phyloP scores from a whole-genome alignment of 2,113 vertebrate species.

The Anas platyrhynchos region DNA sequence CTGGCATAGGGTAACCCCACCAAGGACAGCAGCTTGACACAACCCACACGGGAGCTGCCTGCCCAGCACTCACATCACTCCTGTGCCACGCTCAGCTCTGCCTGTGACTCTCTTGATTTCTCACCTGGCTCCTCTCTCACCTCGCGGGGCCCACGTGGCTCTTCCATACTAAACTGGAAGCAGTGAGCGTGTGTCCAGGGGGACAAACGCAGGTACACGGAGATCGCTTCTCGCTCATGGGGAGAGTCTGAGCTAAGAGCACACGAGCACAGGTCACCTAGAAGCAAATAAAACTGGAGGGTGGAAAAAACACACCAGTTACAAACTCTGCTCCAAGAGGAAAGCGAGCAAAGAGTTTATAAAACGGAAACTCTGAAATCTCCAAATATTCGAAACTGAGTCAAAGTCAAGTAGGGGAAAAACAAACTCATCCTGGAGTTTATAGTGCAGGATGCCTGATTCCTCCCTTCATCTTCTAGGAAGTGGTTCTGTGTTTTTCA shows the following conservation, averaged over 20 bases:
- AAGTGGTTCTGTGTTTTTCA: not conserved
- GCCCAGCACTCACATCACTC: not conserved
- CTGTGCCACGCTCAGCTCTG: not conserved
- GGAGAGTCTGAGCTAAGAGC: not conserved
- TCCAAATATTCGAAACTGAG: not conserved
- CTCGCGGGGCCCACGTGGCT: not conserved
- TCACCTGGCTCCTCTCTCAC: not conserved
- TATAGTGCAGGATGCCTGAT: not conserved
- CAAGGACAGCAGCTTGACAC: not conserved
- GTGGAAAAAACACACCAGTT: not conserved
- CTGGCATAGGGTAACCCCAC: no score
- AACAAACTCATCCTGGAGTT: not conserved
- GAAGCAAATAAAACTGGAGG: not conserved
- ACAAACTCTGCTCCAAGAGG: not conserved
- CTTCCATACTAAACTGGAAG: not conserved
- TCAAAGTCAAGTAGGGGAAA: not conserved
- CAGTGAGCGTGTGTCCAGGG: not conserved
- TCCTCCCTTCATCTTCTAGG: not conserved
- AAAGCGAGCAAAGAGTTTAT: not conserved
- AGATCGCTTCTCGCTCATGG: not conserved
- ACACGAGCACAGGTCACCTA: not conserved
- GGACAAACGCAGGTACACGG: rapidly evolving
- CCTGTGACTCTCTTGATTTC: not conserved
- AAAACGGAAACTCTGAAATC: not conserved
- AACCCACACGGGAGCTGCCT: rapidly evolving